Base-by-base conservation (phyloP, 2,888 invertebrate species). In the Papilio demoleus region DNA sequence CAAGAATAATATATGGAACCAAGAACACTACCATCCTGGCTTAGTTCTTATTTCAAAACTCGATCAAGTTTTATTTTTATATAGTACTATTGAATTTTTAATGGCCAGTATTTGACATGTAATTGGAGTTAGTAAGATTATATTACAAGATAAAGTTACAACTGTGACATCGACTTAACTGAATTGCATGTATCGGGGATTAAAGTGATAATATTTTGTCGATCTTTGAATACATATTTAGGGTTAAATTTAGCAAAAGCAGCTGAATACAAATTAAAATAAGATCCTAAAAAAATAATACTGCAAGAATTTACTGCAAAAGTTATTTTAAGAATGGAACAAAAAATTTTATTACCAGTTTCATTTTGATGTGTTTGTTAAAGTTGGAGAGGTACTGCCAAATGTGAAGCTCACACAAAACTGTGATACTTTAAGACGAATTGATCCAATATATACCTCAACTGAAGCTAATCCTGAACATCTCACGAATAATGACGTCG, bases 331-430 rank as follows among this genome's bases (percentile, higher is more conserved):
- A n/a, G n/a, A n/a, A n/a, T n/a, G n/a, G n/a, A n/a, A n/a, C n/a
- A n/a, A n/a, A n/a, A n/a, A n/a, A n/a, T n/a, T 50, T 1, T 36
- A 70, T 90, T 90, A 92, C 92, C 90, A 91, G 85, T 86, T 90
- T 90, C 92, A 92, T 92, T 76, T 84, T 88, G 76, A 71, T 53
- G n/a, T 59, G 0, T n/a, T 24, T 19, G 27, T 47, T 67, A 8
- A 68, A 72, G 72, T 71, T 72, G 70, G 70, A 70, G 50, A 47
- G 60, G 75, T 78, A 80, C 77, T 71, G 74, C 78, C 78, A 75
- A 83, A 81, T 77, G 77, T 79, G 81, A 84, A 75, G 80, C 77
- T 82, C 76, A 74, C 70, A 68, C 71, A 70, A 72, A 76, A 82
- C 80, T 82, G 81, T 82, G 81, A 73, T 76, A 74, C 60, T 70